Evolutionary conservation across 37 sponge, comb jelly and placozoan species (phyloP).

Genomic region (Axinella damicornis): DNA sequence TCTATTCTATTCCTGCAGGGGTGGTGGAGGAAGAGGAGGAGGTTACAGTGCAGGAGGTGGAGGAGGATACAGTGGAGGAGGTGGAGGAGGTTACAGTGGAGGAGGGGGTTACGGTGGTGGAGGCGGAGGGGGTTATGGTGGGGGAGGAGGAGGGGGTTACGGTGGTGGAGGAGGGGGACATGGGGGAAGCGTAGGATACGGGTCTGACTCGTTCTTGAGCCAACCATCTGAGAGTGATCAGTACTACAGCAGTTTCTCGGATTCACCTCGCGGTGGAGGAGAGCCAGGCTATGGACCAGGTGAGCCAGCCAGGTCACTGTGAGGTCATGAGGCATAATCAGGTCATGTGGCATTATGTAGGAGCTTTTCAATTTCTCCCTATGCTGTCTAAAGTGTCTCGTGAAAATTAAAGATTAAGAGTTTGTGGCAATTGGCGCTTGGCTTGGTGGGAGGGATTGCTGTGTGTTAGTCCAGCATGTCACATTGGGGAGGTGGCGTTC

Average conservation of each 20-base stretch:
- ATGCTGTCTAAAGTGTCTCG: too few species aligned
- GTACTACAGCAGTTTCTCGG: conserved; percentile 64
- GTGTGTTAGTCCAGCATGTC: too few species aligned
- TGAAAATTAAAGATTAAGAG: too few species aligned
- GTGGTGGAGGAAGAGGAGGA: not conserved
- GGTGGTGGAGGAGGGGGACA: conserved; percentile 1
- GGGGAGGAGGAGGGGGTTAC: not conserved
- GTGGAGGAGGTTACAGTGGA: not conserved
- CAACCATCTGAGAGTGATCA: conserved; percentile 6
- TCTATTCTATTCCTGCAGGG: not conserved
- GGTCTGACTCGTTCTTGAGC: not conserved
- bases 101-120: too few species aligned
- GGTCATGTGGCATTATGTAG: too few species aligned
- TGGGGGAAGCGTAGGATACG: not conserved
- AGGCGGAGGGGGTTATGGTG: not conserved
- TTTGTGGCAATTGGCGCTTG: not conserved
- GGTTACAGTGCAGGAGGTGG: not conserved
- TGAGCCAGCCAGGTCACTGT: conserved; percentile 11
- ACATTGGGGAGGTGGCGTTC: too few species aligned
- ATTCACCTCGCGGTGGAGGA: not conserved
- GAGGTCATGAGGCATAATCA: too few species aligned
- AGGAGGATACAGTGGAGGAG: not conserved
- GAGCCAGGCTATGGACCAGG: conserved; percentile 16
- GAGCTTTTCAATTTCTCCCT: too few species aligned
- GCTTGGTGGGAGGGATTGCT: not conserved